A percentile compares a stretch with the other conserved stretches of the same genome.
Evolutionary conservation across 2,797 vertebrate species (phyloP).

Genomic region (Enteromius trimaculatus): DNA sequence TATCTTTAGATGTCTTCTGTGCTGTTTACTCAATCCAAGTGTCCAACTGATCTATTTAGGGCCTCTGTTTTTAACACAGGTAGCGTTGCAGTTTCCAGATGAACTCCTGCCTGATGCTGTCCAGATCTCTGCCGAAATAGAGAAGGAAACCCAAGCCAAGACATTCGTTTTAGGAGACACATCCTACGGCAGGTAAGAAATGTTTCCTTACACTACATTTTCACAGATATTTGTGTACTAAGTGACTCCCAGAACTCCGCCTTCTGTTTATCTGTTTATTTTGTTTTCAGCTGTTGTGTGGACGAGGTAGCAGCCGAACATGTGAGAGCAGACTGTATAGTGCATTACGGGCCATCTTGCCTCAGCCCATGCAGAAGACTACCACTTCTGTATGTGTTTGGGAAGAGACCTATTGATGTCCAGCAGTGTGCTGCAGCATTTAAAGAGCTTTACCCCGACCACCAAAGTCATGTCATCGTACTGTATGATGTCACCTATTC

Average conservation of each 20-base stretch:
- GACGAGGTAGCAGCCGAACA: slow-evolving; percentile 94
- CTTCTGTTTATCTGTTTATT: background rate
- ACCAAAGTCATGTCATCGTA: slow-evolving; percentile 76
- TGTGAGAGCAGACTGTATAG: slow-evolving; percentile 79
- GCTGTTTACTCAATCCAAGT: background rate
- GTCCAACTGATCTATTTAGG: background rate
- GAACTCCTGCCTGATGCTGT: slow-evolving; percentile 84
- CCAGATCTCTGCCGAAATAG: slow-evolving; percentile 78
- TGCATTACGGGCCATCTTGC: slow-evolving; percentile 92
- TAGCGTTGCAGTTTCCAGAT: slow-evolving; percentile 95
- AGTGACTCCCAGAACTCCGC: background rate
- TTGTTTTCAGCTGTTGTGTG: slow-evolving; percentile 88
- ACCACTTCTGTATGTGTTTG: slow-evolving; percentile 81
- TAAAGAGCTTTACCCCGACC: slow-evolving; percentile 78
- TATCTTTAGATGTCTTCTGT: background rate
- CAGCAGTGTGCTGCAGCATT: slow-evolving; percentile 79
- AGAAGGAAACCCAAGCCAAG: slow-evolving; percentile 76
- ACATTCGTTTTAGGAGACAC: slow-evolving; percentile 91
- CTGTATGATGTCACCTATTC: slow-evolving; percentile 88
- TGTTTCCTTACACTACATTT: background rate
- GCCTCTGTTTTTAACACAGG: slow-evolving; percentile 71
- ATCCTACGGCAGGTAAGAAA: slow-evolving; percentile 90
- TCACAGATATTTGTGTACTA: background rate
- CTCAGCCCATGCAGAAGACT: slow-evolving; percentile 87
- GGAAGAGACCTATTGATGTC: slow-evolving; percentile 74